Conservation (phyloP, 2,113 vertebrate genomes). For the Siphamia tubifer region DNA sequence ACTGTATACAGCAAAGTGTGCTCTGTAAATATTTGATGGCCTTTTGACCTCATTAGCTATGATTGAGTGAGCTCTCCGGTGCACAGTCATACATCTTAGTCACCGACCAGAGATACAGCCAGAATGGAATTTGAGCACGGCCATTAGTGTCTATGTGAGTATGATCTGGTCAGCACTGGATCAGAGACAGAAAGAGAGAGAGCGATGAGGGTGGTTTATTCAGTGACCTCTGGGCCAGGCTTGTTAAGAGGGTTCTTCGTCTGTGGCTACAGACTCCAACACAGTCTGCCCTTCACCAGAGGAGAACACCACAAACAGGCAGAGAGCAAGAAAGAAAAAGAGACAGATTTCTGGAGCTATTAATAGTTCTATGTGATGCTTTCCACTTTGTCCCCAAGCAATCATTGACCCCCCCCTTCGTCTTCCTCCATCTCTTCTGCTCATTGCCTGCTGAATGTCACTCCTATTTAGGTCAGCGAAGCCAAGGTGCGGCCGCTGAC, state of each 20-base stretch:
- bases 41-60: conserved; percentile 77
- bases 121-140: conserved; percentile 21
- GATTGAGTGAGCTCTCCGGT: conserved; percentile 66
- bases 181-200: conserved; percentile 21
- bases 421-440: conserved; percentile 44
- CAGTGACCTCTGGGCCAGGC: conserved; percentile 55
- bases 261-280: conserved; percentile 28
- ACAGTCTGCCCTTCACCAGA: conserved; percentile 53
- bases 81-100: conserved; percentile 66
- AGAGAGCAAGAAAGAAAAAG: conserved; percentile 9
- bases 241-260: conserved; percentile 56
- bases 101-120: conserved; percentile 43
- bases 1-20: conserved; percentile 49
- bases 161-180: conserved; percentile 56
- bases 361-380: conserved; percentile 48
- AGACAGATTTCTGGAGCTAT: conserved; percentile 31
- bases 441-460: conserved; percentile 61
- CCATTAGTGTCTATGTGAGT: conserved; percentile 53
- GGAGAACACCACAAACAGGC: conserved; percentile 24
- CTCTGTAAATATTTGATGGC: conserved; percentile 77
- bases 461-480: conserved; percentile 74
- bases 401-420: conserved; percentile 37
- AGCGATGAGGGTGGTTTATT: conserved; percentile 53
- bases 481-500: conserved; percentile 25
- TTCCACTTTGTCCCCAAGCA: conserved; percentile 55